Evolutionary conservation across 1,140 invertebrate genomes (phyloP).

Genomic region (Drosophila littoralis): DNA sequence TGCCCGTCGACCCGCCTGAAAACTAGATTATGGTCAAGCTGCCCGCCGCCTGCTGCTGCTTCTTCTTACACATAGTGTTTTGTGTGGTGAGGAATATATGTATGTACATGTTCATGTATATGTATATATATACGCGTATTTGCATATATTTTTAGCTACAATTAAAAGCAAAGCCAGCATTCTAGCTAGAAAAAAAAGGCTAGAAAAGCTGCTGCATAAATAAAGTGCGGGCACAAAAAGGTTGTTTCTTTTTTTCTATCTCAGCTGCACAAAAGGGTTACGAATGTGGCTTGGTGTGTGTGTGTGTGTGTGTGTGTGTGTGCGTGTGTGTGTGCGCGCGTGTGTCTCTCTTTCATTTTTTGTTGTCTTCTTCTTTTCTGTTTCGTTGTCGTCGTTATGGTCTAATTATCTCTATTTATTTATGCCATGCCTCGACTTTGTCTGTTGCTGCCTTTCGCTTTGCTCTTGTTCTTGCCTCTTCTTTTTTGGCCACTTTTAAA

Average conservation of each 20-base stretch:
- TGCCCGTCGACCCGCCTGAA: conserved; percentile 30
- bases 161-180: conserved; percentile 57
- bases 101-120: neutral
- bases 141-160: conserved; percentile 45
- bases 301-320: conserved; percentile 19
- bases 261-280: conserved; percentile 36
- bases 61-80: neutral
- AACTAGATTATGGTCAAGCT: conserved; percentile 75
- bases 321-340: conserved; percentile 40
- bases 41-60: conserved; percentile 4
- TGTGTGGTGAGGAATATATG: neutral
- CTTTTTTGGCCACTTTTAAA: conserved; percentile 56
- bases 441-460: conserved; percentile 13
- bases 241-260: conserved; percentile 2
- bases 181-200: conserved; percentile 19
- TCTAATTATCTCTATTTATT: conserved; percentile 83
- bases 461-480: conserved; percentile 34
- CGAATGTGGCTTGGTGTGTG: conserved; percentile 19
- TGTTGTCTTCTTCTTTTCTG: conserved; percentile 29
- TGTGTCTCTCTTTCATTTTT: conserved; percentile 31
- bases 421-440: conserved; percentile 66
- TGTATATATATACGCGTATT: neutral
- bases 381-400: conserved; percentile 68
- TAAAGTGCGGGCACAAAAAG: conserved; percentile 31
- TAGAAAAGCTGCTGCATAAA: conserved; percentile 32